Percentiles rank a stretch among this genome's conserved stretches.
Evolutionary conservation across 2,888 invertebrate species (phyloP).

Genomic region (Ryuthela nishihirai): DNA sequence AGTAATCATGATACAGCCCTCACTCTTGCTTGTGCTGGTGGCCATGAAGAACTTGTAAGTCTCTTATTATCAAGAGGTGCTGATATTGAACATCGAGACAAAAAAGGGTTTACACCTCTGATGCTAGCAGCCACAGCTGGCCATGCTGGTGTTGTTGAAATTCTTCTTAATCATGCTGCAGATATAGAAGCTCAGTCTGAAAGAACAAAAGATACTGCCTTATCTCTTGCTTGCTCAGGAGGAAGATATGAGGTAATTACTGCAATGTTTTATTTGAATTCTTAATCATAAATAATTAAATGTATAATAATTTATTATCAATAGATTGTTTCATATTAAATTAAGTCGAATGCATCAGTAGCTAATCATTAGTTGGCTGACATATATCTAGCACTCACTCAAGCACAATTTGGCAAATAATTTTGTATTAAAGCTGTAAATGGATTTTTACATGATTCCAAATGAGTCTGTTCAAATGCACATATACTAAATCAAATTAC

Average conservation of each 20-base stretch:
- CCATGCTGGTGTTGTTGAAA: slow-evolving; percentile 85
- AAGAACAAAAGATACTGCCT: slow-evolving; percentile 96
- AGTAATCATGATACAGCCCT: slow-evolving; percentile 98
- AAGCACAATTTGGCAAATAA: no score
- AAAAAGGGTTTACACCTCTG: slow-evolving; percentile 96
- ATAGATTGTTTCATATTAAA: no score
- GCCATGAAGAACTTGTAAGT: slow-evolving; percentile 92
- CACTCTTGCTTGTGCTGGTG: slow-evolving; percentile 94
- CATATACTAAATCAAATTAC: no score
- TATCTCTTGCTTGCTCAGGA: slow-evolving; percentile 95
- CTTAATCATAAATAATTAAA: background rate
- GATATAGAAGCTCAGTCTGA: slow-evolving; percentile 98
- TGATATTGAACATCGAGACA: slow-evolving; percentile 96
- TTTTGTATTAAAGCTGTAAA: no score
- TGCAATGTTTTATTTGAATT: background rate
- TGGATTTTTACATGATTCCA: no score
- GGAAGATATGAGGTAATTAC: slow-evolving; percentile 78
- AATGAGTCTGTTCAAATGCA: no score
- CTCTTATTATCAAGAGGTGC: slow-evolving; percentile 86
- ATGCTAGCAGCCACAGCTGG: slow-evolving; percentile 97
- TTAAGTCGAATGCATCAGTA: no score
- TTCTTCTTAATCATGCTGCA: slow-evolving; percentile 88
- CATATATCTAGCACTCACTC: no score
- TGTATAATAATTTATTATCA: background rate
- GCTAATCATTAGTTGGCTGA: no score